These are phyloP conservation scores for Trichacis sp. DNA, from an alignment of 2,888 invertebrate species.

Conservation along the genomic window DNA sequence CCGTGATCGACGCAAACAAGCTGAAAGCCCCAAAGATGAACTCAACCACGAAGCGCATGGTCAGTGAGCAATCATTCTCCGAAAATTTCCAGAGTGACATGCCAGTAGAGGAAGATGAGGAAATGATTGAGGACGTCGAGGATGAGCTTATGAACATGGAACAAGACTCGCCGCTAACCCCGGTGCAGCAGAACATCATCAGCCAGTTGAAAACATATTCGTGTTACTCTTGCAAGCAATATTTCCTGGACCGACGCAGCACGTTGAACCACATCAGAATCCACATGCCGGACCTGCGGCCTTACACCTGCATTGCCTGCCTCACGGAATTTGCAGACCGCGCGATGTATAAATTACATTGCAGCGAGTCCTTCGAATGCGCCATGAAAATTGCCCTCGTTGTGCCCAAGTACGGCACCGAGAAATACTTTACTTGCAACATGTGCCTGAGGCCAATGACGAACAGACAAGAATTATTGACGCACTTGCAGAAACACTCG, in stretches of 20 bases:
- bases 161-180: constrained; percentile 57
- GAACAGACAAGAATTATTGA: constrained; percentile 59
- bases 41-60: constrained; percentile 19
- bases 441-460: constrained; percentile 62
- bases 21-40: constrained; percentile 11
- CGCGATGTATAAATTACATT: constrained; percentile 61
- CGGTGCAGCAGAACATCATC: constrained; percentile 65
- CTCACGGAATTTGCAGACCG: constrained; percentile 63
- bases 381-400: constrained; percentile 71
- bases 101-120: constrained; percentile 33
- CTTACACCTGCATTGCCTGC: constrained; percentile 65
- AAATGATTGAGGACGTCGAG: constrained; percentile 49
- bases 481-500: constrained; percentile 59
- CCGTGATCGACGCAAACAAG: constrained; percentile 5
- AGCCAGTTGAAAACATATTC: constrained; percentile 65
- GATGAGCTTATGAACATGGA: constrained; percentile 57
- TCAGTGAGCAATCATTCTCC: constrained; percentile 5
- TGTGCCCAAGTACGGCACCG: constrained; percentile 58
- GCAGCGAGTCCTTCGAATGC: constrained; percentile 70
- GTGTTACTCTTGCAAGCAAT: constrained; percentile 60
- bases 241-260: constrained; percentile 58
- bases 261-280: constrained; percentile 64
- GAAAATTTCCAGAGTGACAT: background rate
- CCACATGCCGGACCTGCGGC: constrained; percentile 63
- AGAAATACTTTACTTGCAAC: constrained; percentile 66